Evolutionary conservation across 2,888 invertebrate species (phyloP), one percentile per base, ranked within the genome.

Genomic region (Thymelicus acteon): DNA sequence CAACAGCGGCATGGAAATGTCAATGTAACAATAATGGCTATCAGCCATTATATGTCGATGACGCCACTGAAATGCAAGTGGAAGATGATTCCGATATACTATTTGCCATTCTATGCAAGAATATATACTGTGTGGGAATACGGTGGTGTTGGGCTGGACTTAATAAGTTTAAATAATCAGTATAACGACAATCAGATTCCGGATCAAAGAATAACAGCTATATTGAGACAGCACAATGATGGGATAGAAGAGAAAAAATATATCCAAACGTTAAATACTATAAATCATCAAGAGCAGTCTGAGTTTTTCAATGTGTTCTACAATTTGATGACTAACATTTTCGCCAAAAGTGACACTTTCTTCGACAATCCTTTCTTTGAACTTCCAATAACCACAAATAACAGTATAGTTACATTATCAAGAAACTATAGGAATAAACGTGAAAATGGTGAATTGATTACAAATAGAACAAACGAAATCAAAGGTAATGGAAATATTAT

Each of bases 111-210:
- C 78, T 94, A 95, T 57, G 85, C 92, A 0, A 86, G 95, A 75
- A 84, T 94, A 39, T 85, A 91, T 72, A 88, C 94, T 58, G 85
- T 95, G 39, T 95, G 95, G 95, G 90, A 94, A 78, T 87, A 87
- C 74, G 95, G 94, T 8, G 95, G 95, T 2, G 85, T 95, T 7
- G 88, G 87, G 0, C 83, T 94, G 71, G 91, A 93, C 69, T 80
- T 93, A 39, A 73, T 70, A 19, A 76, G 75, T 0, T 87, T 83
- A 49, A 88, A 87, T 74, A 81, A 85, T 49, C 75, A 81, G 44
- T 86, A 72, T 68, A 80, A 78, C 31, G 84, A 75, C 69, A 79
- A 74, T 68, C 78, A 78, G 64, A 66, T 73, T 5, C 64, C 79
- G 4, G 85, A 88, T 77, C 77, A 78, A 10, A 84, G 83, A 75